Percentiles rank a stretch among this genome's conserved stretches.
Conservation (phyloP, 2,797 vertebrate species). For the Graptemys geographica region DNA sequence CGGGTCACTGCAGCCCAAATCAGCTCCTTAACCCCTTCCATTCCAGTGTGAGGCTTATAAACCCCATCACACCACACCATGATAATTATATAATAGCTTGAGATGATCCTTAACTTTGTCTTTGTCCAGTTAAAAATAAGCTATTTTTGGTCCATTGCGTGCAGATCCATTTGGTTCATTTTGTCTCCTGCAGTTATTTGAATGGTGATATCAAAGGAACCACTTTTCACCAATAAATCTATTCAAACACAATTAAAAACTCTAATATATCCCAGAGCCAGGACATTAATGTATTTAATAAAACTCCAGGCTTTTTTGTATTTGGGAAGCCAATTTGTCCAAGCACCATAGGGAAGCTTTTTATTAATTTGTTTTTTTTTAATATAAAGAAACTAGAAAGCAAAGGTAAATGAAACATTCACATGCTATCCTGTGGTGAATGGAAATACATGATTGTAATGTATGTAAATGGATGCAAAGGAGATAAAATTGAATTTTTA, state of each 20-base stretch:
- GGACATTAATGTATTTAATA: neutral
- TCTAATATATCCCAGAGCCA: neutral
- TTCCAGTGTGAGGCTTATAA: neutral
- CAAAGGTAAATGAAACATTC: neutral
- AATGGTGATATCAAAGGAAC: neutral
- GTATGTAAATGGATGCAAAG: neutral
- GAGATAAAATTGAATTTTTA: neutral
- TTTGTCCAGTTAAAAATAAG: neutral
- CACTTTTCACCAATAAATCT: neutral
- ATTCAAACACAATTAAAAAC: neutral
- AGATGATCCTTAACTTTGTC: neutral
- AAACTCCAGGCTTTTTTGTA: neutral
- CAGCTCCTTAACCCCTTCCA: neutral
- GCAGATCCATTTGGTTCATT: neutral
- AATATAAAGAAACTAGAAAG: neutral
- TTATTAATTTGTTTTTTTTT: neutral
- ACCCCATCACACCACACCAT: neutral
- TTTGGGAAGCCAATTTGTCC: neutral
- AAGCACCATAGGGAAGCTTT: neutral
- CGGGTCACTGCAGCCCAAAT: neutral
- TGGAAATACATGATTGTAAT: neutral
- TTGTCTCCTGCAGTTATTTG: neutral
- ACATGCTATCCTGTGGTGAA: neutral
- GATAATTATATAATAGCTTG: neutral
- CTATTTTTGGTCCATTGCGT: neutral